A percentile compares a stretch with the other conserved stretches of the same genome.
phyloP scores from a whole-genome alignment of 2,797 vertebrate genomes.

The Avahi laniger region DNA sequence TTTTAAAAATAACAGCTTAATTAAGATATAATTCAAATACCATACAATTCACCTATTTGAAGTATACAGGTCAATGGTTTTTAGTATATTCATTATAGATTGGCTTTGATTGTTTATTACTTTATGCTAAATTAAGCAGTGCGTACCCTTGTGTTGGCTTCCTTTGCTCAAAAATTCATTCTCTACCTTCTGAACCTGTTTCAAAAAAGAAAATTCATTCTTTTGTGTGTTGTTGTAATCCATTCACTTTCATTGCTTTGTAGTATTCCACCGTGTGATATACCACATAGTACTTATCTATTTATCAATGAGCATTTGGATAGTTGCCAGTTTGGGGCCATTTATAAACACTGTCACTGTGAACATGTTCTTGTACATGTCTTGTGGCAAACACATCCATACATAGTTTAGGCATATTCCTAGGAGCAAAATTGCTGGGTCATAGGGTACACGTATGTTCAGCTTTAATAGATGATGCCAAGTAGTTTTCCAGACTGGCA shows the following conservation, averaged over 20 bases:
- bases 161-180: neutral
- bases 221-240: neutral
- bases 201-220: neutral
- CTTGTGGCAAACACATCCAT: neutral
- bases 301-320: neutral
- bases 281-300: neutral
- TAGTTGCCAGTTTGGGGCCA: neutral
- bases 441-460: neutral
- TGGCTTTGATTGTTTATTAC: neutral
- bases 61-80: neutral
- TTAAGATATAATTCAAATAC: neutral
- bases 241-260: neutral
- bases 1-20: neutral
- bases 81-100: neutral
- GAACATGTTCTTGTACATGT: neutral
- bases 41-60: neutral
- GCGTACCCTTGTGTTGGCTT: neutral
- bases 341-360: neutral
- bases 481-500: neutral
- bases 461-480: neutral
- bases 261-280: neutral
- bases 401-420: neutral
- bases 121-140: neutral
- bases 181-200: neutral
- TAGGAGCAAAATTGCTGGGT: neutral